Evolutionary conservation across 2,113 vertebrate genomes (phyloP).

Genomic region (Alouatta palliata): DNA sequence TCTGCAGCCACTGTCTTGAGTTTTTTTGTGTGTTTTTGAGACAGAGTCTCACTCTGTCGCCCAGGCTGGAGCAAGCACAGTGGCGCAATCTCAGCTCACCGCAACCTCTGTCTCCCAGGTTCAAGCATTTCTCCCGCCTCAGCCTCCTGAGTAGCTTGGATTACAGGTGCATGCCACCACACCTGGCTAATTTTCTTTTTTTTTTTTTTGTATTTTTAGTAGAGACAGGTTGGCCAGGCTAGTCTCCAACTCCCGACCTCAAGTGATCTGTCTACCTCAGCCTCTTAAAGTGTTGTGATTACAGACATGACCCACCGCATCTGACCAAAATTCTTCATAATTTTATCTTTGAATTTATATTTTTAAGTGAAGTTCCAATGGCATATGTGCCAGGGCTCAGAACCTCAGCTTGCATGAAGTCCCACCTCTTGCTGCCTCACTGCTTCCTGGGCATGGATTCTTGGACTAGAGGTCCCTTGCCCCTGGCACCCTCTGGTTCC

Average conservation of each 20-base stretch:
- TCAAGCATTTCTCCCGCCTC: neutral
- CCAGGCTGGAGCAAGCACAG: neutral
- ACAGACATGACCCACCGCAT: neutral
- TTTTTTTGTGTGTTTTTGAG: neutral
- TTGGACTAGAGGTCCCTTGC: neutral
- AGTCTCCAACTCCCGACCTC: neutral
- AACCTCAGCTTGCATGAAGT: neutral
- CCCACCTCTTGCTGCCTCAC: neutral
- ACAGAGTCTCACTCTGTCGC: neutral
- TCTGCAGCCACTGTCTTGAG: neutral
- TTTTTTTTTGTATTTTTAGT: too few species aligned
- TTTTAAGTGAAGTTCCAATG: neutral
- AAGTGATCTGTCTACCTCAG: neutral
- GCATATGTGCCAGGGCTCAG: neutral
- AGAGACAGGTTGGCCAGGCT: neutral
- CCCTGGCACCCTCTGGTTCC: neutral
- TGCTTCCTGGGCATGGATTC: neutral
- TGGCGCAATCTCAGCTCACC: neutral
- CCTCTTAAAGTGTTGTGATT: neutral
- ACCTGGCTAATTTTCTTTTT: neutral
- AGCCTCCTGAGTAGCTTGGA: neutral
- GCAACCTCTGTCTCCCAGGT: neutral
- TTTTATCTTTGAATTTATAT: neutral
- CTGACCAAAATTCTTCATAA: neutral
- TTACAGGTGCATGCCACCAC: neutral